phyloP scores from a whole-genome alignment of 2,113 vertebrate species.

The Oncorhynchus nerka region DNA sequence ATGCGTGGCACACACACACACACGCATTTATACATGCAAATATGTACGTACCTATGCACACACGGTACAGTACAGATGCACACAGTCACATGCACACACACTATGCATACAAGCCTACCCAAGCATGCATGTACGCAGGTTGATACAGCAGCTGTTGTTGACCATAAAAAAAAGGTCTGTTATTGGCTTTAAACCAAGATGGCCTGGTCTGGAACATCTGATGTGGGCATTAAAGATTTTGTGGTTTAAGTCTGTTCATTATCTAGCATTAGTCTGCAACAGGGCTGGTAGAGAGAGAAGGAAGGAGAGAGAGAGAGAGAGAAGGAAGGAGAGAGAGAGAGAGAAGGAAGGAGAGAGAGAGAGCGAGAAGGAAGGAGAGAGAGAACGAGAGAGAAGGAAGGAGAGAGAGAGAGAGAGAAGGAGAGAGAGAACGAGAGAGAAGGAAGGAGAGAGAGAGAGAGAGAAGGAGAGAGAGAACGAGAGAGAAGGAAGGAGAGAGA shows the following conservation, averaged over 20 bases:
- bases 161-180: constrained; percentile 2
- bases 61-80: constrained; percentile 6
- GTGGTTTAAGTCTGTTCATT: constrained; percentile 62
- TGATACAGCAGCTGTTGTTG: too few species aligned
- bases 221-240: constrained; percentile 59
- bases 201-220: constrained; percentile 51
- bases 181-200: constrained; percentile 23
- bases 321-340: too few species aligned
- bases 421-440: too few species aligned
- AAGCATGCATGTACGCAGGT: too few species aligned
- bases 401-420: too few species aligned
- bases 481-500: too few species aligned
- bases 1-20: not conserved
- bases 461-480: too few species aligned
- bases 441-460: not conserved
- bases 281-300: constrained; percentile 22
- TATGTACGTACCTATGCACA: not conserved
- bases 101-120: too few species aligned
- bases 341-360: too few species aligned
- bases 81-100: not conserved
- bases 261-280: constrained; percentile 57
- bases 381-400: too few species aligned
- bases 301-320: not conserved
- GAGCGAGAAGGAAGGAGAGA: too few species aligned
- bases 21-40: not conserved